phyloP scores from a whole-genome alignment of 2,113 vertebrate species.

The Pontoporia blainvillei region DNA sequence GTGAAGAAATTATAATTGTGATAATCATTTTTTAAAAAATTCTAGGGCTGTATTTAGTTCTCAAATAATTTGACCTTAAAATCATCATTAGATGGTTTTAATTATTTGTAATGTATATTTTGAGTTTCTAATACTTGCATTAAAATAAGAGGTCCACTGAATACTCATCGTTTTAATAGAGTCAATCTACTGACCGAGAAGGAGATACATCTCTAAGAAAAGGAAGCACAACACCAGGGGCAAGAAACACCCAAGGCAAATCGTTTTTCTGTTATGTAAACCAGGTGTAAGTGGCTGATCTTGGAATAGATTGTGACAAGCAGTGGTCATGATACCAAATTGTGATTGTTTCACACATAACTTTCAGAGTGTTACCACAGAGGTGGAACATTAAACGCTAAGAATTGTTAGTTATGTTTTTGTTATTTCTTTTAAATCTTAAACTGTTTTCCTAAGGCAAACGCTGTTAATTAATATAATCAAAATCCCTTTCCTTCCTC shows the following conservation, averaged over 20 bases:
- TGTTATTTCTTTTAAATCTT: neutral
- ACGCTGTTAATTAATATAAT: neutral
- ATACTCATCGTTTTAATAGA: neutral
- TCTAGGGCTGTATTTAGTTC: neutral
- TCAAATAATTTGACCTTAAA: neutral
- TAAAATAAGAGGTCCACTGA: neutral
- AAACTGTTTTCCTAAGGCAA: neutral
- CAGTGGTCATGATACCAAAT: neutral
- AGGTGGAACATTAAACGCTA: neutral
- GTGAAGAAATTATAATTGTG: neutral
- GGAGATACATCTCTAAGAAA: constrained; percentile 13
- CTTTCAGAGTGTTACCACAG: neutral
- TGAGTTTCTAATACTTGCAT: neutral
- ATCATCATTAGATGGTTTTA: neutral
- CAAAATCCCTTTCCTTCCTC: neutral
- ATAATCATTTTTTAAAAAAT: neutral
- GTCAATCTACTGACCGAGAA: neutral
- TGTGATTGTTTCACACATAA: neutral
- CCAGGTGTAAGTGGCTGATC: neutral
- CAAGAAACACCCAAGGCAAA: neutral
- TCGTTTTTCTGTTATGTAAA: neutral
- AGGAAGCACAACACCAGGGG: neutral
- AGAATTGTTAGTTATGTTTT: neutral
- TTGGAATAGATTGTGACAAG: neutral
- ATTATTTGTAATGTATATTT: neutral